Base-by-base conservation (phyloP, 1,140 invertebrate genomes). In the Drosophila subobscura region DNA sequence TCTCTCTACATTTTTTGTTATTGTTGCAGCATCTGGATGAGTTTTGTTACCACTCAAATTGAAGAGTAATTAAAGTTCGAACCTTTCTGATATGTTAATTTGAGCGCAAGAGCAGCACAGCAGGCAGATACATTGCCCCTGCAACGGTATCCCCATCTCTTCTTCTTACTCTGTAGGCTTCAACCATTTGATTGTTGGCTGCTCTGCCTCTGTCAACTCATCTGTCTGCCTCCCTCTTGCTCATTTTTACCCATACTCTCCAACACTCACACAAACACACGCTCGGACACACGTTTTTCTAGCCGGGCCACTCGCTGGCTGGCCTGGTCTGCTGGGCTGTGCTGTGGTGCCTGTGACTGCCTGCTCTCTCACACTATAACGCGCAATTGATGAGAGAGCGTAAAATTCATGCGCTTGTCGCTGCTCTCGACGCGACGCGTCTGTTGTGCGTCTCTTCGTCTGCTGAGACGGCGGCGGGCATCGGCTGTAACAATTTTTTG, bases 331-430 rank as follows among this genome's bases (percentile, higher is more conserved):
- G 20, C 47, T 54, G 8, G 22, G 20, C 60, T 22, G 25, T 60
- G 44, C 42, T 16, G 25, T 16, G 23, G 27, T 20, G 16, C 16
- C 16, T 20, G 16, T 61, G 54, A 16, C 42, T 37, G 33, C 33
- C 7, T 60, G 54, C 73, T 50, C 79, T 61, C 79, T 79, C 79
- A 58, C 72, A 79, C 60, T 71, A 79, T 22, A 25, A 60, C 71
- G 77, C 73, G 74, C 68, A 80, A 84, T 84, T 85, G 80, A 85
- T 85, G 72, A 54, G 81, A 86, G 81, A 88, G 81, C 83, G 83
- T 81, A 65, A 81, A 86, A 81, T 88, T 88, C 74, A 86, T 88
- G 80, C 81, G 72, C 66, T 70, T 72, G 53, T 77, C 70, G 63
- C 52, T 60, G 72, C 77, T 77, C 77, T 66, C 50, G 72, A 61